Conservation (phyloP, 1,140 invertebrate genomes). For the Pseudomyrmex sp. region DNA sequence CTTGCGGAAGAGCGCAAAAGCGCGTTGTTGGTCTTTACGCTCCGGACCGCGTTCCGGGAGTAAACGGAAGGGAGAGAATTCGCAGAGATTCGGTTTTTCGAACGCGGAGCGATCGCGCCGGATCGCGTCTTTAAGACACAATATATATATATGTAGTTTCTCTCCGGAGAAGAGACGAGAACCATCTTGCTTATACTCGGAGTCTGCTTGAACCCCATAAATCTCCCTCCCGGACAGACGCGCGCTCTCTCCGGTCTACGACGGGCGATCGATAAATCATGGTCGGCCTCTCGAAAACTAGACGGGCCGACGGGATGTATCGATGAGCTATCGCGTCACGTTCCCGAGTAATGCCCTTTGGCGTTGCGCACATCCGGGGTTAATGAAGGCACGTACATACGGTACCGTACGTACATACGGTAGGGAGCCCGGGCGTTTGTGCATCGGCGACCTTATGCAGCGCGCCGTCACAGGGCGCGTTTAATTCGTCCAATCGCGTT, state of each 20-base stretch:
- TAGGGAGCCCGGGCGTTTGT: conserved; percentile 51
- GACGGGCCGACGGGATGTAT: conserved; percentile 41
- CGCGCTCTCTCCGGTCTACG: background rate
- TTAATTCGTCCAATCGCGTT: conserved; percentile 75
- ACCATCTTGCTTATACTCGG: background rate
- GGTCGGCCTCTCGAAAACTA: conserved; percentile 57
- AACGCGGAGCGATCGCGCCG: background rate
- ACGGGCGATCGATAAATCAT: conserved; percentile 62
- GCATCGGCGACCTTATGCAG: conserved; percentile 63
- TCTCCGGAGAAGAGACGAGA: background rate
- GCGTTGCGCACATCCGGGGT: conserved; percentile 58
- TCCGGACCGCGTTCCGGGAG: background rate
- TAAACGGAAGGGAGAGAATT: background rate
- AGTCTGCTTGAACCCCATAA: conserved; percentile 34
- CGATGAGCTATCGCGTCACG: conserved; percentile 54
- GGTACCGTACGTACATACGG: background rate
- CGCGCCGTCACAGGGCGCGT: conserved; percentile 44
- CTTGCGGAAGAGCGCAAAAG: background rate
- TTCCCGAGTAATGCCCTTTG: conserved; percentile 69
- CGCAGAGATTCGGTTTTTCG: background rate
- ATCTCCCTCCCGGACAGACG: conserved; percentile 33
- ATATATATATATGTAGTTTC: no score
- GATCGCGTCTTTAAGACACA: background rate
- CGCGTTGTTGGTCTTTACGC: background rate
- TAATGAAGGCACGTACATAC: conserved; percentile 71